Base-by-base conservation (phyloP, 64 coral and sea anemone genomes). In the Acropora tenuis region DNA sequence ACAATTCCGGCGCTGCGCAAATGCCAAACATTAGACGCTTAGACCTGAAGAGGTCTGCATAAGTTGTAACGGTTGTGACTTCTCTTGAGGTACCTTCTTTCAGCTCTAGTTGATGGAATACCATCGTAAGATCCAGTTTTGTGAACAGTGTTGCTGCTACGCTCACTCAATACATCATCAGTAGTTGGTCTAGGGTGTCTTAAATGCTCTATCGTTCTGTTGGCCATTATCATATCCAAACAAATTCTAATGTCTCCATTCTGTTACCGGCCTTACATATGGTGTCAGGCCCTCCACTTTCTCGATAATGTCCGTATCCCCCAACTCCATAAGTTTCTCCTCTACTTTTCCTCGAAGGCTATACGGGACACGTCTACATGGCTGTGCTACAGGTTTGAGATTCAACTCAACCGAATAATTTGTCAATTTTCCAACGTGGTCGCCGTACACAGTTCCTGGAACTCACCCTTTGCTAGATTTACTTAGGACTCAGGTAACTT, bases 161-260 rank as follows among this genome's bases (percentile, higher is more conserved):
- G 44, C 6, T 61, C 45, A 8, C 69, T 73, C 47, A 87, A 52
- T 44, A 93, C 73, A 4, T 89, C 92, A 48, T 94, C 87, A 13
- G 84, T 76, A 46, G 86, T 89, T 59, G 87, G 87, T 80, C 83
- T 89, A 10, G 69, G 87, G 18, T 85, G 92, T 84, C 69, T 89
- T 47, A 55, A 75, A 3, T 78, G 78, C 45, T 68, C 17, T 18
- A 94, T 67, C 5, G 92, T 79, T 65, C 72, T 65, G 58, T 89
- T 89, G 18, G 80, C 80, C 72, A 42, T 52, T 50, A 72, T 69
- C 86, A 93, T 93, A 44, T 89, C 86, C 30, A 89, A 61, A 75
- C 92, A 83, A 16, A 93, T 48, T n/a, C 92, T 60, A 47, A 83
- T 93, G 41, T 89, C 59, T 63, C 59, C 59, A 3, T 8, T 13